Conservation (phyloP, 1,140 invertebrate genomes). For the Macrostomum lignano region DNA sequence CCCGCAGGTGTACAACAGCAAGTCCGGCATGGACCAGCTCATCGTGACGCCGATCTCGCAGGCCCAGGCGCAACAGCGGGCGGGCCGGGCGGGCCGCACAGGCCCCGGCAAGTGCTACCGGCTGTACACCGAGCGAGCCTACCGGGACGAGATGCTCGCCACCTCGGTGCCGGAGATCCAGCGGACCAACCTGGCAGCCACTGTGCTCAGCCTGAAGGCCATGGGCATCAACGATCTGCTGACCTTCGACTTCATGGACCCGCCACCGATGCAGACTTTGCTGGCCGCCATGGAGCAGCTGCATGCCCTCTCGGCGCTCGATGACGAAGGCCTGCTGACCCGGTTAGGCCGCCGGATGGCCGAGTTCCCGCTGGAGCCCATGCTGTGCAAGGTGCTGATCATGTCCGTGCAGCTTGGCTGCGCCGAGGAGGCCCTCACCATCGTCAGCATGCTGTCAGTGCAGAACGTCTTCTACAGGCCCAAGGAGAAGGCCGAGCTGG, state of each 20-base stretch:
- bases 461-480: slow-evolving; percentile 88
- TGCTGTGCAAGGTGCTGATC: slow-evolving; percentile 91
- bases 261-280: slow-evolving; percentile 61
- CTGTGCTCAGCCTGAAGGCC: slow-evolving; percentile 73
- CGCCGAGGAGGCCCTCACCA: slow-evolving; percentile 86
- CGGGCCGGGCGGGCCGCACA: slow-evolving; percentile 73
- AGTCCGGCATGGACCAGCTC: slow-evolving; percentile 94
- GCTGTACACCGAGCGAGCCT: slow-evolving; percentile 89
- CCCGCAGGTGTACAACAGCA: slow-evolving; percentile 98
- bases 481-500: slow-evolving; percentile 75
- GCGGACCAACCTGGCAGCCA: slow-evolving; percentile 78
- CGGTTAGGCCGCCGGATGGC: slow-evolving; percentile 79
- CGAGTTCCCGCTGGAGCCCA: slow-evolving; percentile 89
- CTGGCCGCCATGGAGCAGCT: slow-evolving; percentile 88
- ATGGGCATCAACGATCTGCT: slow-evolving; percentile 99
- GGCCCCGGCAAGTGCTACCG: slow-evolving; percentile 89
- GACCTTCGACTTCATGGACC: slow-evolving; percentile 99
- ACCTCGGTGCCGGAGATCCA: slow-evolving; percentile 98
- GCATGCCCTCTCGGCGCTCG: slow-evolving; percentile 77
- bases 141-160: slow-evolving; percentile 86
- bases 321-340: slow-evolving; percentile 79
- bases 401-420: slow-evolving; percentile 96
- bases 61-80: slow-evolving; percentile 84
- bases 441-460: slow-evolving; percentile 92
- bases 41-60: slow-evolving; percentile 86